Base-by-base conservation (phyloP, 2,888 invertebrate genomes). In the Andrena haemorrhoa region DNA sequence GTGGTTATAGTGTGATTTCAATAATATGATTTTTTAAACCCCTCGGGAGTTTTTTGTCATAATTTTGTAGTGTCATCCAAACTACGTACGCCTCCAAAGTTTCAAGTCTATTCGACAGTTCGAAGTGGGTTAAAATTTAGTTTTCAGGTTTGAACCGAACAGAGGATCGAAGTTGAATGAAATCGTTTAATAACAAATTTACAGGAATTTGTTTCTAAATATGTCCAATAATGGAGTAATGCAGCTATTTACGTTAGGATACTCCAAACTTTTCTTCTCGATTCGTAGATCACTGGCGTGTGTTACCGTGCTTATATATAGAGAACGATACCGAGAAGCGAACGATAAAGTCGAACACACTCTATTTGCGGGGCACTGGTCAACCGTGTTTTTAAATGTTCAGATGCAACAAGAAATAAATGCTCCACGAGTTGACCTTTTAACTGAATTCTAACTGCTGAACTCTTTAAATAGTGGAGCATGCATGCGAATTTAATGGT, bases 321-420 rank as follows among this genome's bases (percentile, higher is more conserved):
- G 70, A 61, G 41, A 71, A 60, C 65, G 60, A 71, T 77, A 77
- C 79, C 33, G 49, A 71, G 79, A 79, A 79, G 60, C 47, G 31
- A n/a, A n/a, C 56, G 65, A 65, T 58, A 20, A 61, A 77, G 71
- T 79, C 78, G 79, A 77, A 65, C 78, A 71, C 53, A 5, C 35
- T 41, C 71, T 65, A 77, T 66, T 77, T 70, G n/a, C n/a, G 69
- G 41, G 49, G 29, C 49, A 70, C 69, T 56, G 64, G 58, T 65
- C 70, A 60, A 60, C 58, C 60, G 65, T 8, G 51, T 60, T 70
- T 65, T 41, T 33, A 51, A 53, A 20, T 53, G 70, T 63, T 41
- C 31, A 10, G 1, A 2, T 49, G 47, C 10, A 35, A 29, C 6
- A 53, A 10, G 68, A 69, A 76, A 58, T 20, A 10, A 10, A 41